Evolutionary conservation across 2,888 invertebrate genomes (phyloP).

Genomic region (Eristalis tenax): DNA sequence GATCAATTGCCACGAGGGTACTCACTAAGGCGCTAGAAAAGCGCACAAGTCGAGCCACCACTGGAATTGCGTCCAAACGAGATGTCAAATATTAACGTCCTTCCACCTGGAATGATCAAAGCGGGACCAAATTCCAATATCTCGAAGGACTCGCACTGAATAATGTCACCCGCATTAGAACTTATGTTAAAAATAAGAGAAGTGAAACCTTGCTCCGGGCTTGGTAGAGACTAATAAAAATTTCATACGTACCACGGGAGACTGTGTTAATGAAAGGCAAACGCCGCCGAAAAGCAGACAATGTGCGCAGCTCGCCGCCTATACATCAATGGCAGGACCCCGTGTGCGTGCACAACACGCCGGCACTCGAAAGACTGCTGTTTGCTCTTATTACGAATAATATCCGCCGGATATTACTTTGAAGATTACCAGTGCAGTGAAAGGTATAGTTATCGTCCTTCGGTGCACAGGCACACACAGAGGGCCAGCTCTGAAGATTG

Average conservation of each 20-base stretch:
- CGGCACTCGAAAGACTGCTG: neutral
- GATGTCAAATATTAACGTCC: neutral
- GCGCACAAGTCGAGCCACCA: neutral
- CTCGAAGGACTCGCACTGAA: neutral
- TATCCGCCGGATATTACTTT: conserved; percentile 49
- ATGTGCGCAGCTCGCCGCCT: neutral
- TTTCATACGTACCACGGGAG: conserved; percentile 4
- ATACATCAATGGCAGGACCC: neutral
- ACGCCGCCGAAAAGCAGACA: neutral
- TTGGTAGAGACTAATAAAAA: conserved; percentile 3
- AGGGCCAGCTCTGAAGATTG: neutral
- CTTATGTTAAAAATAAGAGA: neutral
- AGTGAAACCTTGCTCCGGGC: neutral
- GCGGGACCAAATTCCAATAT: neutral
- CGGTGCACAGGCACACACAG: neutral
- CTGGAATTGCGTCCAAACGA: neutral
- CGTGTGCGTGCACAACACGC: neutral
- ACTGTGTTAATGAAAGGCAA: conserved; percentile 50
- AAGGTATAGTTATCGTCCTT: neutral
- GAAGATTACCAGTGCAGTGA: conserved; percentile 17
- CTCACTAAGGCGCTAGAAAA: neutral
- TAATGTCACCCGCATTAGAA: neutral
- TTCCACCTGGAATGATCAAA: neutral
- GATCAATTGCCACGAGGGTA: no score
- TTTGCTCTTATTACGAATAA: conserved; percentile 12